These are phyloP conservation scores for Cathartes aura DNA, from an alignment of 2,113 vertebrate species.

Conservation along the genomic window DNA sequence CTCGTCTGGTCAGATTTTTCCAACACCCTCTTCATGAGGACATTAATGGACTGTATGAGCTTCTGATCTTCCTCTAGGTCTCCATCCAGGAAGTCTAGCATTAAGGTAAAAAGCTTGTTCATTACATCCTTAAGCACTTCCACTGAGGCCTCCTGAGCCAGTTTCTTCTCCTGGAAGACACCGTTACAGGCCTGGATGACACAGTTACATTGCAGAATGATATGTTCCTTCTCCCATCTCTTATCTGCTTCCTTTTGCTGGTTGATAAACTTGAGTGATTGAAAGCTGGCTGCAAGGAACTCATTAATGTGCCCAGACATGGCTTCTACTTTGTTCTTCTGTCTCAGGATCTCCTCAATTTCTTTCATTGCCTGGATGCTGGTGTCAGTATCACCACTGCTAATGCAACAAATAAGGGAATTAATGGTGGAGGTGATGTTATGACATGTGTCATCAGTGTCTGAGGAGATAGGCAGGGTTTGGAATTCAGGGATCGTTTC, in stretches of 20 bases:
- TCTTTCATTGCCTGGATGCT: constrained; percentile 83
- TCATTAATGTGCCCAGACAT: constrained; percentile 87
- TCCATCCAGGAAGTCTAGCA: constrained; percentile 78
- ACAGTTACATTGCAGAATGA: constrained; percentile 84
- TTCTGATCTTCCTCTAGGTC: constrained; percentile 80
- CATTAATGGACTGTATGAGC: constrained; percentile 76
- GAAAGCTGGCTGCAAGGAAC: constrained; percentile 85
- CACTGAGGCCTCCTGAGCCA: constrained; percentile 80
- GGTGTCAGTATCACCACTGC: constrained; percentile 82
- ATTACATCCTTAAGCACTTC: constrained; percentile 84
- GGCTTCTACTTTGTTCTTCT: constrained; percentile 81
- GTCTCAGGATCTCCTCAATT: constrained; percentile 82
- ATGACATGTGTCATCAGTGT: constrained; percentile 81
- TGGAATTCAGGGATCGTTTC: constrained; percentile 79
- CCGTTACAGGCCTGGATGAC: constrained; percentile 80
- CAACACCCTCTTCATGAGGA: constrained; percentile 80
- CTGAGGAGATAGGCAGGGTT: constrained; percentile 74
- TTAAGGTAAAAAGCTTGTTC: constrained; percentile 80
- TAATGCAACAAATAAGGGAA: constrained; percentile 83
- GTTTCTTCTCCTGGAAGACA: constrained; percentile 79
- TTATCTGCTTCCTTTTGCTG: constrained; percentile 84
- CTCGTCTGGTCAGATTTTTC: constrained; percentile 82
- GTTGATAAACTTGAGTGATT: constrained; percentile 85
- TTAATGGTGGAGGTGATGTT: constrained; percentile 82
- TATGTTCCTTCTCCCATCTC: constrained; percentile 79